Percentiles rank a stretch among this genome's conserved stretches.
Evolutionary conservation across 2,888 invertebrate genomes (phyloP).

Genomic region (Gasteruption jaculator): DNA sequence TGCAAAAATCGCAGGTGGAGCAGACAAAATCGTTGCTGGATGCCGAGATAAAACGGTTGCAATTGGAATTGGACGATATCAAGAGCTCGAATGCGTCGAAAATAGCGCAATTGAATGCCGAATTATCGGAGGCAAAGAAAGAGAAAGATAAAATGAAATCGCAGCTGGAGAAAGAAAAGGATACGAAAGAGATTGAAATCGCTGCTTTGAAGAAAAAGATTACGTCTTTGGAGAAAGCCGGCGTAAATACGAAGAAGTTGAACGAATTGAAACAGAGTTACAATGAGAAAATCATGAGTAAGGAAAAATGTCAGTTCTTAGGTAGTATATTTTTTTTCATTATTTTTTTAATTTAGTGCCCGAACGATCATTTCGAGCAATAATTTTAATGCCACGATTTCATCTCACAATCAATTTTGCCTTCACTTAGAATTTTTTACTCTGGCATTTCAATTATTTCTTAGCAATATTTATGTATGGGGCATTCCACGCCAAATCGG

Average conservation of each 20-base stretch:
- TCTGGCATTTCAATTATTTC: conserved; percentile 1
- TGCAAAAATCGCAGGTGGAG: conserved; percentile 54
- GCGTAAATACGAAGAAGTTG: conserved; percentile 62
- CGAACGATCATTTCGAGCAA: too few species aligned
- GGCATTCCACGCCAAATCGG: too few species aligned
- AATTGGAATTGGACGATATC: conserved; percentile 57
- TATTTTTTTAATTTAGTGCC: conserved; percentile 1
- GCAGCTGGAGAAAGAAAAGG: conserved; percentile 69
- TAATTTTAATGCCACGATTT: neutral
- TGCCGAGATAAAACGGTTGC: conserved; percentile 60
- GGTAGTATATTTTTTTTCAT: conserved; percentile 2
- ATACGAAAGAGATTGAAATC: conserved; percentile 74
- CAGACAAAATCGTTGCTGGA: conserved; percentile 57
- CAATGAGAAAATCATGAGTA: conserved; percentile 67
- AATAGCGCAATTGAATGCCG: conserved; percentile 54
- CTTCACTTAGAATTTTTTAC: neutral
- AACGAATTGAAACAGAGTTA: conserved; percentile 66
- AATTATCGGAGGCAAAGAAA: conserved; percentile 55
- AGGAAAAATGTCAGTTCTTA: too few species aligned
- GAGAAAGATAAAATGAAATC: conserved; percentile 64
- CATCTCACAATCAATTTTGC: conserved; percentile 1
- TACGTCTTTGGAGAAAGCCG: conserved; percentile 61
- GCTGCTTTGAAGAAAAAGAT: conserved; percentile 72
- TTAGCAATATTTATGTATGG: neutral
- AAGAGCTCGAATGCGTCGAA: conserved; percentile 49